Conservation (phyloP, 1,140 invertebrate species). For the Eurytemora carolleeae region DNA sequence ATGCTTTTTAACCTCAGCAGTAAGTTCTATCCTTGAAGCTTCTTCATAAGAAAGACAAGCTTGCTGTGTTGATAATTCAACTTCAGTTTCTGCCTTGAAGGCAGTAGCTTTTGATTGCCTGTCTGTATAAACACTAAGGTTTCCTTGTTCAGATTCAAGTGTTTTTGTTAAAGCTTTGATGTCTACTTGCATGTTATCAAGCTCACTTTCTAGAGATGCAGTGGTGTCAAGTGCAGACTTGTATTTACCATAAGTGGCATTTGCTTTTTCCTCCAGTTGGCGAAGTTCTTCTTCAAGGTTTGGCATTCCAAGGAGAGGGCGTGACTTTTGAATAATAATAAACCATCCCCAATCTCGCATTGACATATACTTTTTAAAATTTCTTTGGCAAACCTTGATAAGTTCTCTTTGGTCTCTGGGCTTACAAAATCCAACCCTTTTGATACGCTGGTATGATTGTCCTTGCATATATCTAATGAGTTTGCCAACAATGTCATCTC, state of each 20-base stretch:
- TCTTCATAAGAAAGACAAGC: conserved; percentile 94
- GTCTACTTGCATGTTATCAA: conserved; percentile 75
- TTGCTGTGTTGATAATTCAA: conserved; percentile 80
- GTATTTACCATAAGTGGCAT: conserved; percentile 40
- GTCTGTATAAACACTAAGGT: conserved; percentile 70
- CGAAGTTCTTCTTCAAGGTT: conserved; percentile 84
- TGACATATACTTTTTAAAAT: conserved; percentile 38
- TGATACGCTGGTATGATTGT: background rate
- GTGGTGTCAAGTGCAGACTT: conserved; percentile 40
- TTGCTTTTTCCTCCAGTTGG: conserved; percentile 23
- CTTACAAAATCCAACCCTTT: background rate
- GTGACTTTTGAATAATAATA: conserved; percentile 37
- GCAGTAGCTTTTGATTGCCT: conserved; percentile 72
- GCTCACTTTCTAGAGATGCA: conserved; percentile 82
- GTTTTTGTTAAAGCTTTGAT: conserved; percentile 80
- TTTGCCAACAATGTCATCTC: conserved; percentile 93
- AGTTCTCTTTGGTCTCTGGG: conserved; percentile 26
- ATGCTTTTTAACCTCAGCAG: conserved; percentile 69
- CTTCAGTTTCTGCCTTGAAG: conserved; percentile 90
- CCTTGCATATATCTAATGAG: conserved; percentile 98
- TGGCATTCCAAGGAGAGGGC: conserved; percentile 85
- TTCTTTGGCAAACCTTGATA: conserved; percentile 38
- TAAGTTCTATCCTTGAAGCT: conserved; percentile 44
- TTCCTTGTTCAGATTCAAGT: conserved; percentile 78
- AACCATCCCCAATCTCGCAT: conserved; percentile 44